Evolutionary conservation across 2,888 invertebrate genomes (phyloP).

Genomic region (Celastrina argiolus): DNA sequence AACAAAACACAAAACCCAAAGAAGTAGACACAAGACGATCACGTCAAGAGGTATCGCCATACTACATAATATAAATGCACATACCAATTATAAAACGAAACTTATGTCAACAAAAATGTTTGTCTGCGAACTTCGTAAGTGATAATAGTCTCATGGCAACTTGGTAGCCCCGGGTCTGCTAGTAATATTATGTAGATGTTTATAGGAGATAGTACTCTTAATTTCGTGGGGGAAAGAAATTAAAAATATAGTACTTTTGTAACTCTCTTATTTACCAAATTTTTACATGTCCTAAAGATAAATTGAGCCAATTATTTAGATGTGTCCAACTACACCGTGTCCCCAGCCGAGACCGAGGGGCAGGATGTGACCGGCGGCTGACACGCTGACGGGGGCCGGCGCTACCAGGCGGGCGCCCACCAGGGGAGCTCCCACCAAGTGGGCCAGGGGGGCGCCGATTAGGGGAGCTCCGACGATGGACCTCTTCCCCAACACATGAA

Average conservation of each 20-base stretch:
- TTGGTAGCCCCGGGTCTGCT: too few relatives aligned
- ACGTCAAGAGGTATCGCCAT: too few relatives aligned
- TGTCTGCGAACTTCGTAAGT: too few relatives aligned
- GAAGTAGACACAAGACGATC: too few relatives aligned
- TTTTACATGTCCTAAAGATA: slow-evolving; percentile 31
- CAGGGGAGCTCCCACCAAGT: slow-evolving; percentile 26
- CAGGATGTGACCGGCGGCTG: slow-evolving; percentile 21
- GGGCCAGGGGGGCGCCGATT: slow-evolving; percentile 40
- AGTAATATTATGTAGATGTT: too few relatives aligned
- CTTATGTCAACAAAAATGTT: too few relatives aligned
- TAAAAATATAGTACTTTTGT: slow-evolving; percentile 38
- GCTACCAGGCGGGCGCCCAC: slow-evolving; percentile 28
- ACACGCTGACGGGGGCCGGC: slow-evolving; percentile 19
- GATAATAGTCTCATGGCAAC: too few relatives aligned
- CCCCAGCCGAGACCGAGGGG: slow-evolving; percentile 37
- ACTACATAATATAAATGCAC: too few relatives aligned
- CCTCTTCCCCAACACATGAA: slow-evolving; percentile 57
- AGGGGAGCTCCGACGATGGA: slow-evolving; percentile 49
- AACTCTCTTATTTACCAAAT: slow-evolving; percentile 63
- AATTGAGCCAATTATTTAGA: slow-evolving; percentile 49
- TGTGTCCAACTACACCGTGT: slow-evolving; percentile 39
- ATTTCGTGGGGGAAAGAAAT: not conserved
- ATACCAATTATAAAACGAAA: too few relatives aligned
- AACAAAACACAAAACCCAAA: too few relatives aligned
- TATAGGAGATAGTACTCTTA: too few relatives aligned